Evolutionary conservation across 1,140 invertebrate species (phyloP), one percentile per base, ranked within the genome.

Genomic region (Agrilus planipennis): DNA sequence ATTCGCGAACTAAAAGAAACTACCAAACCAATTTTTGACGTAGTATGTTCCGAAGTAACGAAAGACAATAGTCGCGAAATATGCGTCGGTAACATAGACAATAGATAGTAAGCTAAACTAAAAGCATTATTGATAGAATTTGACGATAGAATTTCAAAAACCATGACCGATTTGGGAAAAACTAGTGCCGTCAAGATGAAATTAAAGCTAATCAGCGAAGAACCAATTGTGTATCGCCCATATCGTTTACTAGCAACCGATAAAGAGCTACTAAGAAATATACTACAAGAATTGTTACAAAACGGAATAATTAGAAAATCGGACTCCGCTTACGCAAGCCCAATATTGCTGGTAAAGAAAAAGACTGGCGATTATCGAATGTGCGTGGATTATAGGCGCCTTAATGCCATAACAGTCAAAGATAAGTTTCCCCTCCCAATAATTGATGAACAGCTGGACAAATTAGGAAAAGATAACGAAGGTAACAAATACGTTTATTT

Each of bases 361-460:
- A 51, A 50, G 15, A 42, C 52, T 19, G 51, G 49, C 1, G 22
- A 37, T 18, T 39, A 39, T 14, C 23, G 61, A 9, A 25, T 60
- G 16, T 49, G 48, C 40, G 37, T 55, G 3, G 54, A 61, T 42
- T 72, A 57, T 44, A 30, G 68, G 19, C 22, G 22, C 23, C 16
- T 54, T 14, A 51, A 46, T 42, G 27, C 39, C 28, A 34, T 43
- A 20, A 44, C 36, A 9, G 22, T 39, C 14, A 23, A 25, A 34
- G 23, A 37, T 39, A 31, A 47, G 20, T 41, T 36, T 23, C 39
- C 49, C 1, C 44, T 71, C 12, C 70, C 69, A 0, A 30, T 56
- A 5, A 69, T 73, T 15, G 60, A 69, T n/a, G 63, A 69, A 17
- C 50, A 45, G 29, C 9, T 53, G 11, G 48, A 52, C 18, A n/a